Percentiles rank a stretch among this genome's conserved stretches.
These are phyloP conservation scores for Coptodon rendalli DNA, from an alignment of 2,113 vertebrate genomes.

Conservation along the genomic window DNA sequence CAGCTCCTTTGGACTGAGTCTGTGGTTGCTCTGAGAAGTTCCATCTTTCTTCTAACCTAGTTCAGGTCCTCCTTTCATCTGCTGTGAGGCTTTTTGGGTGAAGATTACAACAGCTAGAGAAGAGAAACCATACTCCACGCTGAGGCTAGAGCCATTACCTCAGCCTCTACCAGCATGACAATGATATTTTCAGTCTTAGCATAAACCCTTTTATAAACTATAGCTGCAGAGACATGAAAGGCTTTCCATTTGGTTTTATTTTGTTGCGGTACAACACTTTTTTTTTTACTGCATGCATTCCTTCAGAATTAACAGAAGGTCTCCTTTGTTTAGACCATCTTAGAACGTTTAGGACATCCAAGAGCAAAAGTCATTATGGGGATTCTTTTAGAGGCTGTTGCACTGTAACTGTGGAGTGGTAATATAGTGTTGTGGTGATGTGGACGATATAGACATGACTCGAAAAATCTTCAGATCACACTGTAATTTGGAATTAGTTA, in stretches of 20 bases:
- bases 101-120: constrained; percentile 9
- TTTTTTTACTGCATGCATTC: constrained; percentile 43
- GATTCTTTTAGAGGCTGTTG: constrained; percentile 11
- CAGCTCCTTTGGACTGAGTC: not conserved
- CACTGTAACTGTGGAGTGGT: not conserved
- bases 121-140: constrained; percentile 27
- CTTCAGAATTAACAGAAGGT: constrained; percentile 23
- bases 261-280: constrained; percentile 45
- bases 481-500: not conserved
- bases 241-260: constrained; percentile 50
- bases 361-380: constrained; percentile 51
- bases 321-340: constrained; percentile 38
- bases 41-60: not conserved
- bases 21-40: not conserved
- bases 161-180: constrained; percentile 56
- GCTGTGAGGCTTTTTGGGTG: not conserved
- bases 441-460: not conserved
- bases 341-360: constrained; percentile 18
- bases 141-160: constrained; percentile 51
- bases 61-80: not conserved
- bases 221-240: constrained; percentile 60
- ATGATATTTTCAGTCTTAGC: constrained; percentile 61
- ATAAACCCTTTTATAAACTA: constrained; percentile 54
- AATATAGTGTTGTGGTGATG: not conserved
- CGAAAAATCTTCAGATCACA: not conserved